A percentile compares a stretch with the other conserved stretches of the same genome.
phyloP scores from a whole-genome alignment of 2,888 invertebrate species.

The Hypomecis punctinalis region DNA sequence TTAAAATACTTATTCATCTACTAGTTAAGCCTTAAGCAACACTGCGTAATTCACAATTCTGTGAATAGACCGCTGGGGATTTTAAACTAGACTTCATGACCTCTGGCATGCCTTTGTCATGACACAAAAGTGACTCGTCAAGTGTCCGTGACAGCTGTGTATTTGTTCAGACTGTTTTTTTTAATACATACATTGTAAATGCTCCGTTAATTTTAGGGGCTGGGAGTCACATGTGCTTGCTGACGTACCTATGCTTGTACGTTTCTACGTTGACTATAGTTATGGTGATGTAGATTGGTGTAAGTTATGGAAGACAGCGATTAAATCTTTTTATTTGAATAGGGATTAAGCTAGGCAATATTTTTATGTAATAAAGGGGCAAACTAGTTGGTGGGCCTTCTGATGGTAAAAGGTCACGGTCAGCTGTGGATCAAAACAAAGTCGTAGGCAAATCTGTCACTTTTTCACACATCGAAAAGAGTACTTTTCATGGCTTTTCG shows the following conservation, averaged over 20 bases:
- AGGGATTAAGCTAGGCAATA: too few species aligned
- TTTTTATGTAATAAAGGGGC: too few species aligned
- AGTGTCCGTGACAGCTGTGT: slow-evolving; percentile 39
- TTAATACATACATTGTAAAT: slow-evolving; percentile 13
- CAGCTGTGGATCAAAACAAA: too few species aligned
- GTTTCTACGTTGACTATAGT: slow-evolving; percentile 32
- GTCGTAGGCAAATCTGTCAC: too few species aligned
- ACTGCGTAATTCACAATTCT: slow-evolving; percentile 20
- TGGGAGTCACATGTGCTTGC: slow-evolving; percentile 32
- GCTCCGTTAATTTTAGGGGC: slow-evolving; percentile 39
- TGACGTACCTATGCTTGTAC: slow-evolving; percentile 30
- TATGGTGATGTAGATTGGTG: slow-evolving; percentile 22
- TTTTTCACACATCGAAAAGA: too few species aligned
- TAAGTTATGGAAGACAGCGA: slow-evolving; percentile 20
- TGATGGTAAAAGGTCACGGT: too few species aligned
- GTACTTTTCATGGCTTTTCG: too few species aligned
- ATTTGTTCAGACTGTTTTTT: slow-evolving; percentile 13
- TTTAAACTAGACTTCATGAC: slow-evolving; percentile 17
- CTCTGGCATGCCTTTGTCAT: slow-evolving; percentile 23
- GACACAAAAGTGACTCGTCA: slow-evolving; percentile 16
- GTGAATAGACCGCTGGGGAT: slow-evolving; percentile 3
- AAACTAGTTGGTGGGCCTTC: too few species aligned
- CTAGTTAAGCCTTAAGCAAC: slow-evolving; percentile 4
- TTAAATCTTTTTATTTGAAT: background rate
- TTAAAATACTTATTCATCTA: too few species aligned